Evolutionary conservation across 1,140 invertebrate genomes (phyloP).

Genomic region (Agrilus planipennis): DNA sequence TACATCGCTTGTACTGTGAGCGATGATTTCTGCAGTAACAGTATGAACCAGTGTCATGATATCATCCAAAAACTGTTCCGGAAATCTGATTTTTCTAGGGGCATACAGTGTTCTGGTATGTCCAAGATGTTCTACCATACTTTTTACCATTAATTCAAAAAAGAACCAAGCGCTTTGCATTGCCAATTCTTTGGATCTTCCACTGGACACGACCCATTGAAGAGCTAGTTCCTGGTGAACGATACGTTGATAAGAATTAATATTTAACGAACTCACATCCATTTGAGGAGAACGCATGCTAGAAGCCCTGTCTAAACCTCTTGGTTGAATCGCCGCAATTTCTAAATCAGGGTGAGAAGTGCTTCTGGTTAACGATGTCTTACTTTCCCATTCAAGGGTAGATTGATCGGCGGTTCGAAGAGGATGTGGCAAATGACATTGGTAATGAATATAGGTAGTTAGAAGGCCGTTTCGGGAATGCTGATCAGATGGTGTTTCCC

Average conservation of each 20-base stretch:
- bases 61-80: conserved; percentile 82
- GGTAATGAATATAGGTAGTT: conserved; percentile 77
- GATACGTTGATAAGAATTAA: conserved; percentile 39
- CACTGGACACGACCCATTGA: conserved; percentile 85
- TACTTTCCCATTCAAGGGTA: conserved; percentile 26
- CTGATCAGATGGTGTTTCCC: conserved; percentile 62
- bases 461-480: conserved; percentile 74
- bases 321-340: conserved; percentile 35
- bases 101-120: conserved; percentile 57
- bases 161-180: conserved; percentile 87
- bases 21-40: conserved; percentile 75
- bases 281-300: conserved; percentile 42
- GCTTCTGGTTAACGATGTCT: conserved; percentile 30
- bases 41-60: conserved; percentile 66
- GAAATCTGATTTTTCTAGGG: conserved; percentile 71
- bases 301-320: conserved; percentile 48
- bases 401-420: conserved; percentile 25
- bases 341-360: conserved; percentile 55
- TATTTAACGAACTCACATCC: conserved; percentile 21
- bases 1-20: conserved; percentile 58
- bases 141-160: conserved; percentile 83
- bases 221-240: conserved; percentile 86
- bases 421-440: conserved; percentile 62
- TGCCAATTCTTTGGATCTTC: conserved; percentile 68
- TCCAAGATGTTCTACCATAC: conserved; percentile 81